Evolutionary conservation across 2,797 vertebrate genomes (phyloP), one percentile per base, ranked within the genome.

Genomic region (Champsocephalus gunnari): DNA sequence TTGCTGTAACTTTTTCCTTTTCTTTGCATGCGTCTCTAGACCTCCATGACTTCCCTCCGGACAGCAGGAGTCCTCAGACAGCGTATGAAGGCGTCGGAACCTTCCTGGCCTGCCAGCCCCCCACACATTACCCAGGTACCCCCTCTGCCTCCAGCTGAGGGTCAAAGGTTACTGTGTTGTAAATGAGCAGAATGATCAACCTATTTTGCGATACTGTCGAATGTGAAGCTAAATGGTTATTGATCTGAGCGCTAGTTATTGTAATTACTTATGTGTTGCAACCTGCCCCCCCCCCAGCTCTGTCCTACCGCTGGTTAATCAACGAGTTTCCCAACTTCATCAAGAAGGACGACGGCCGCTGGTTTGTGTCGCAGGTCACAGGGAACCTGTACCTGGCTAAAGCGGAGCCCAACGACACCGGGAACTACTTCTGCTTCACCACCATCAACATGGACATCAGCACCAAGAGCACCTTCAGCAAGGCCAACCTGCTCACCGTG

Each of bases 381-480:
- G 98, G 98, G 12, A 98, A 99, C 92, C 93, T 99, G 45, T 97
- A 98, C 82, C 91, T 98, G 1, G 97, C 98, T 72, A 96, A 95
- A 60, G 96, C 96, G 0, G 96, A 96, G 17, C 88, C 93, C 14
- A 96, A 96, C 0, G 98, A 99, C 88, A 95, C 95, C 0, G 98
- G 96, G 45, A 97, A 93, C 84, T 99, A 98, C 72, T 98, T 97
- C 55, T 99, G 98, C 87, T 96, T 99, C 69, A 96, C 97, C 81
- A 99, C 98, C 12, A 97, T 97, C 90, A 96, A 96, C 93, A 95
- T 99, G 62, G 96, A 98, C 71, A 96, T 97, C 90, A 97, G 94
- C 91, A 98, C 96, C 84, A 99, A 97, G 91, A 99, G 97, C 3
- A 98, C 97, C 76, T 99, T 99, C 93, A 99, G 98, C 96, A 97